Evolutionary conservation across 2,113 vertebrate species (phyloP), one percentile per base, ranked within the genome.

Genomic region (Trematocara marginatum): DNA sequence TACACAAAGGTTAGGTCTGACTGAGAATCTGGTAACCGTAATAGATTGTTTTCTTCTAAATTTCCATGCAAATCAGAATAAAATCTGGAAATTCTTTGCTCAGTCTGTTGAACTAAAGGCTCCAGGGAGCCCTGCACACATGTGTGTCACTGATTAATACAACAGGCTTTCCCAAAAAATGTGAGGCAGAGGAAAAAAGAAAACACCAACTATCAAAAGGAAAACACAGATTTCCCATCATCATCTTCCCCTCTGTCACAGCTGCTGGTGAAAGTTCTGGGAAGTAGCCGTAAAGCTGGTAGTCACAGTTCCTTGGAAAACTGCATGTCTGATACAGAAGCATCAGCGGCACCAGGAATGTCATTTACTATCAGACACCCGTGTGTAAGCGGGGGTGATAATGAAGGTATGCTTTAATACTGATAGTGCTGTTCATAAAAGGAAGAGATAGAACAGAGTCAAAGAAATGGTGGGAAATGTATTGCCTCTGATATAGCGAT

Each of bases 141-240:
- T 92, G 84, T 91, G 87, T 92, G 93, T 93, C 89, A 82, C 93
- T 93, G 93, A 95, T 95, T 94, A 92, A 91, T 93, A 85, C 89
- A 88, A 80, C 93, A 92, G 90, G 84, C 84, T 91, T 94, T 93
- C 92, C 86, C 81, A 88, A 92, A 89, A 92, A 92, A 89, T 88
- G 91, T 90, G 90, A 84, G 88, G 81, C 88, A 82, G 84, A 90
- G 83, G 80, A 90, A 91, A 84, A 93, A 90, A 84, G 83, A 95
- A 93, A 93, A 90, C 90, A 95, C 81, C 51, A 86, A 88, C 85
- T 92, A 93, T 94, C 90, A 93, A 89, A 95, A 95, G 86, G 53
- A 94, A 95, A 95, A 94, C 90, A 94, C 74, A 87, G 64, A 89
- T 88, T 94, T 93, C 92, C 93, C 90, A 93, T 90, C 83, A 93